Evolutionary conservation across 2,113 vertebrate genomes (phyloP).

Genomic region (Hiodon tergisus): DNA sequence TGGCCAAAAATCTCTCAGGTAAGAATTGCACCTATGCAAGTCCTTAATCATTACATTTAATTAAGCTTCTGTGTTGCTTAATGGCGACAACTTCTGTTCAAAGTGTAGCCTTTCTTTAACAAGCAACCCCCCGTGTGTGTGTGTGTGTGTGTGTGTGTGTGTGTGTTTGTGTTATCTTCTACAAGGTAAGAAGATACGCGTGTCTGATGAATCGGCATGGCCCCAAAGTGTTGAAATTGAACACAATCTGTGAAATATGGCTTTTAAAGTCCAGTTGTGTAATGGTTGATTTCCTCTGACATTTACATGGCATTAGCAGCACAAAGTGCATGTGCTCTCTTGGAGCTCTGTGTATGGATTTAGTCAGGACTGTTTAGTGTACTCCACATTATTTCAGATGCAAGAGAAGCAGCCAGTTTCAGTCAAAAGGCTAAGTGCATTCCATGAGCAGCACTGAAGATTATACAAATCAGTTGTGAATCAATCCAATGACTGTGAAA

Average conservation of each 20-base stretch:
- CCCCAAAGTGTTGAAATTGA: constrained; percentile 48
- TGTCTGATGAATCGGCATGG: constrained; percentile 47
- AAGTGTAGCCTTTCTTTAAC: constrained; percentile 9
- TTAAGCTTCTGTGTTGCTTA: not conserved
- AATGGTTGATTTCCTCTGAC: constrained; percentile 49
- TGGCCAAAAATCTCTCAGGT: constrained; percentile 79
- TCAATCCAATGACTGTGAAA: too few species aligned
- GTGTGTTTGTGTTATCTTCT: constrained; percentile 42
- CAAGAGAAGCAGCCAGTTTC: too few species aligned
- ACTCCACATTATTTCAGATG: not conserved
- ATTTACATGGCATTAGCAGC: constrained; percentile 58
- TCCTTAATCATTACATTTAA: not conserved
- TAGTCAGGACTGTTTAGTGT: not conserved
- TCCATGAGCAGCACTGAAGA: too few species aligned
- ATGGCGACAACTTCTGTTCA: not conserved
- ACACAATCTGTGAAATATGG: constrained; percentile 57
- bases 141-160: constrained; percentile 8
- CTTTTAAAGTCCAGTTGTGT: constrained; percentile 44
- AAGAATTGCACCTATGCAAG: not conserved
- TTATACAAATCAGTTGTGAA: too few species aligned
- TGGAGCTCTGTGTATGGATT: not conserved
- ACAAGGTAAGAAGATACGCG: constrained; percentile 41
- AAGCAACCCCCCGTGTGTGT: not conserved
- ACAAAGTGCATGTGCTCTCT: constrained; percentile 42
- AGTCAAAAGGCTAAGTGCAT: too few species aligned